These are phyloP conservation scores for Hippolais icterina DNA, from an alignment of 2,113 vertebrate species.

Conservation along the genomic window DNA sequence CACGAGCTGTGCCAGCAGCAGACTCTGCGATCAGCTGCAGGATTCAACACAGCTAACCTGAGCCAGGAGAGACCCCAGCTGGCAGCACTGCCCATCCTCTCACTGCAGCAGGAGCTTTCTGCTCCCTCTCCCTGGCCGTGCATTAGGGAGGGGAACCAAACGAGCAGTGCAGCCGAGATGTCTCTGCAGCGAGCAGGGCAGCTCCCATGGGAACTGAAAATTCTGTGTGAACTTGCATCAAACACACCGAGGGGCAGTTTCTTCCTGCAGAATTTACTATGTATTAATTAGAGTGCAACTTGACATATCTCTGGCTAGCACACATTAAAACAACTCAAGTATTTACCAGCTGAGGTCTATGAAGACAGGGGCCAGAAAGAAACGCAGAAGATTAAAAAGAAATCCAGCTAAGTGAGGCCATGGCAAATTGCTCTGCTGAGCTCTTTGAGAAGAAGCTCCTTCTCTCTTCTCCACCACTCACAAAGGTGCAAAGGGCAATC, in stretches of 20 bases:
- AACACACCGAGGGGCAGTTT: not conserved
- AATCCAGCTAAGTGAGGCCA: not conserved
- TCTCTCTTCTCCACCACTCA: not conserved
- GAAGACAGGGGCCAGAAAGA: not conserved
- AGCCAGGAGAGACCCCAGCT: not conserved
- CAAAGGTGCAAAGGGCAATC: not conserved
- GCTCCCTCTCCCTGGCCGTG: not conserved
- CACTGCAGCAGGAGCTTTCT: not conserved
- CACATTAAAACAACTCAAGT: not conserved
- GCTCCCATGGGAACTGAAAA: not conserved
- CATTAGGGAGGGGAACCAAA: not conserved
- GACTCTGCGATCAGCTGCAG: accelerated
- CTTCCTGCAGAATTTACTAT: not conserved
- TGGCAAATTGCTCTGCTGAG: not conserved
- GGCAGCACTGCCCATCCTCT: not conserved
- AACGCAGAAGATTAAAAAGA: not conserved
- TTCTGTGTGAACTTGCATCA: not conserved
- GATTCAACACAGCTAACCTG: not conserved
- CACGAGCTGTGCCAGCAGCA: not conserved
- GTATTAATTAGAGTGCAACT: not conserved
- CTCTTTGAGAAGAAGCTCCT: not conserved
- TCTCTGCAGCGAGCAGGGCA: not conserved
- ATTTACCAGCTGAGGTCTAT: not conserved
- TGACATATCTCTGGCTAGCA: constrained; percentile 18
- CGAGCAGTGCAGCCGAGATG: accelerated